A percentile compares a stretch with the other conserved stretches of the same genome.
phyloP scores from a whole-genome alignment of 2,797 vertebrate species.

The Myotis daubentonii region DNA sequence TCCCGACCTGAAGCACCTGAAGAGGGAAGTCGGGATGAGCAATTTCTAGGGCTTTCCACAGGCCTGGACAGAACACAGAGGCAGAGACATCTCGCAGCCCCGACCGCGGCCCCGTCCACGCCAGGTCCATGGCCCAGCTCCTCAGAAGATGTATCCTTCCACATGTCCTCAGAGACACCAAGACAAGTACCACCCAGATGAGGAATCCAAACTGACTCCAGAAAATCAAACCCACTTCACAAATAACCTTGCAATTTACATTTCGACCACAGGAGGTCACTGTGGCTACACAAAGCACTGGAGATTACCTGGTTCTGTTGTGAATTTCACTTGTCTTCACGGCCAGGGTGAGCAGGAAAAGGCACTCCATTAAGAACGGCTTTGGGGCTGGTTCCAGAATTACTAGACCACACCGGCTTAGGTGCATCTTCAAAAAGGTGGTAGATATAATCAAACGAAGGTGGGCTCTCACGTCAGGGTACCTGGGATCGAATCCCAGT shows the following conservation, averaged over 20 bases:
- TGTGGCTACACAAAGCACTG: not conserved
- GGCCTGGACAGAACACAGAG: not conserved
- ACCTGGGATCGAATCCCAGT: not conserved
- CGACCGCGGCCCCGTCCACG: accelerated
- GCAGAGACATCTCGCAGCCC: not conserved
- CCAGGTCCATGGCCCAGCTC: accelerated
- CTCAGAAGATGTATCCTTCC: not conserved
- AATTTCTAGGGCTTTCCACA: not conserved
- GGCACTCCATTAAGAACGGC: accelerated
- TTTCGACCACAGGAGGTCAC: slow-evolving; percentile 64
- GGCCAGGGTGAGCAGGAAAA: not conserved
- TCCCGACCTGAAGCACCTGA: not conserved
- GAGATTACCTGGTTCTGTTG: accelerated
- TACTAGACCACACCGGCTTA: not conserved
- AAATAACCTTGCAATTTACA: not conserved
- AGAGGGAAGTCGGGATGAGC: not conserved
- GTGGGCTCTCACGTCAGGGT: not conserved
- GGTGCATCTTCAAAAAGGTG: not conserved
- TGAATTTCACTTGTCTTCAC: not conserved
- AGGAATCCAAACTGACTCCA: not conserved
- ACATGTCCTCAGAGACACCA: not conserved
- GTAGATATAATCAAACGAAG: not conserved
- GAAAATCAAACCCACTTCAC: not conserved
- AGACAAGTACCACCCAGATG: not conserved
- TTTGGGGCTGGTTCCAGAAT: not conserved